Base-by-base conservation (phyloP, 1,140 invertebrate species). In the Drusus annulatus region DNA sequence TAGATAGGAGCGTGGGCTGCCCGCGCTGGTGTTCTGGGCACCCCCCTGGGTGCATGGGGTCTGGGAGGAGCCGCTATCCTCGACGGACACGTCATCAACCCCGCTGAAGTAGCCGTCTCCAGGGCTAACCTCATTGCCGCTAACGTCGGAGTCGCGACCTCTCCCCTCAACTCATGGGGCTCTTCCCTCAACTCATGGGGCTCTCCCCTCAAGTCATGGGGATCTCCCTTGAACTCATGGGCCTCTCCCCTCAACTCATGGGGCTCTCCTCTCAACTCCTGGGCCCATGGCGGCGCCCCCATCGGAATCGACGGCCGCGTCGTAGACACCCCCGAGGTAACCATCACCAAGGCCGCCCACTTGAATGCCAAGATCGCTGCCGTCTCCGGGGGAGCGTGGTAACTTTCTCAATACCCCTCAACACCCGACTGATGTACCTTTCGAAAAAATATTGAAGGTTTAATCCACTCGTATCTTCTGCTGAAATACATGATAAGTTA, bases 321-420 rank as follows among this genome's bases (percentile, higher is more conserved):
- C 60, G 81, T 82, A 19, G 88, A 89, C 71, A 89, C 88, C 68
- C 88, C 89, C 76, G 89, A 90, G 82, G 89, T 89, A 83, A 88
- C 89, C 1, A 86, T 88, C 79, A 88, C 88, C 68, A 88, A 88
- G 78, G 89, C 89, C 81, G 87, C 88, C 78, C 88, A 90, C 85
- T 86, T 90, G 25, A 79, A 86, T 63, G 81, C 81, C 23, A 36
- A 36, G 7, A 28, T 52, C 81, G 71, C 54, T 19, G 60, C 17
- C n/a, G 76, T 36, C 31, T 36, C 76, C 51, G 25, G 21, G 4
- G 76, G 60, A 65, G 25, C 23, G 1, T n/a, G 21, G 54, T 17
- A 58, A 17, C 54, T 58, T 58, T 6, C 16, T 17, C 16, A 21
- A n/a, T 17, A 5, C 54, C 4, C 54, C 17, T 28, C 25, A 28